Evolutionary conservation across 2,113 vertebrate species (phyloP).

Genomic region (Ictalurus punctatus): DNA sequence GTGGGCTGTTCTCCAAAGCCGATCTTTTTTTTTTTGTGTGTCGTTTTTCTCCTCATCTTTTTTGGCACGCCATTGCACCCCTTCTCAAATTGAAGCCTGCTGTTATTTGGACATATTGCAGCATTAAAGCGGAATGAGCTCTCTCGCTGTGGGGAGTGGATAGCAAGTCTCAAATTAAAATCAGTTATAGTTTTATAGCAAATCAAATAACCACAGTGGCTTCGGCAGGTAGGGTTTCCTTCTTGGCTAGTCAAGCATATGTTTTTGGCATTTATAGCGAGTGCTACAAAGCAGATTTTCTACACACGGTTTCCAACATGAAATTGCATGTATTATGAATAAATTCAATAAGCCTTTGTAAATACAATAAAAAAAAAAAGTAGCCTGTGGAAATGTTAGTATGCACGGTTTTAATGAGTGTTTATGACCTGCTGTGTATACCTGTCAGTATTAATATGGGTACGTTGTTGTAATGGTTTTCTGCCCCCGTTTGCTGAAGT

Average conservation of each 20-base stretch:
- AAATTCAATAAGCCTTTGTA: constrained; percentile 30
- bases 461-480: background rate
- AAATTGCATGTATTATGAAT: constrained; percentile 19
- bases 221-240: background rate
- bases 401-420: constrained; percentile 29
- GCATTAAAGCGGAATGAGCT: background rate
- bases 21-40: background rate
- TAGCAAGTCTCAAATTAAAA: constrained; percentile 15
- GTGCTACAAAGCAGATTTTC: background rate
- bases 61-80: background rate
- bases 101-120: background rate
- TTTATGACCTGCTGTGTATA: constrained; percentile 20
- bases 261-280: background rate
- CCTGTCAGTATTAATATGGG: constrained; percentile 35
- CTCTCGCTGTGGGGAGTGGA: background rate
- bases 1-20: background rate
- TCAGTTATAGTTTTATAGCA: background rate
- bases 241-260: background rate
- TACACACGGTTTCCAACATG: background rate
- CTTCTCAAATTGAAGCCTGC: background rate
- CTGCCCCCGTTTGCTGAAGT: background rate
- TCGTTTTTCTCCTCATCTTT: background rate
- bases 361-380: background rate
- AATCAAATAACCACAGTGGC: background rate
- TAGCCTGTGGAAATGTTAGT: constrained; percentile 30